A percentile compares a stretch with the other conserved stretches of the same genome.
Evolutionary conservation across 1,140 invertebrate species (phyloP).

Genomic region (Panulirus ornatus): DNA sequence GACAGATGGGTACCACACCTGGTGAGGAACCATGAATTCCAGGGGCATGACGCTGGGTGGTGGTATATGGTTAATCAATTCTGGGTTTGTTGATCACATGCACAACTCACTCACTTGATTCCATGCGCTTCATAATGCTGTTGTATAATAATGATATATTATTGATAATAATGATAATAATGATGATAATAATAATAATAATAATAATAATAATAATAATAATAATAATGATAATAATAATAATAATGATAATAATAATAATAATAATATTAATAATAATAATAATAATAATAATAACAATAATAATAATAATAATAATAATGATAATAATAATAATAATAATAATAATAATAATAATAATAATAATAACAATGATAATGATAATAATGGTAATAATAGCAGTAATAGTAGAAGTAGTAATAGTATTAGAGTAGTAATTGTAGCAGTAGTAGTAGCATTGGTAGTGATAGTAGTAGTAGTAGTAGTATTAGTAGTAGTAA

Average conservation of each 20-base stretch:
- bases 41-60: no score
- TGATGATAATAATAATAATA: neutral
- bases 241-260: neutral
- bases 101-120: no score
- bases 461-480: neutral
- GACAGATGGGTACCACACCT: no score
- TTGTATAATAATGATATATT: no score
- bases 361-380: neutral
- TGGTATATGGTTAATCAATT: no score
- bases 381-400: neutral
- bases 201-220: neutral
- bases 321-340: constrained; percentile 12
- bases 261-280: neutral
- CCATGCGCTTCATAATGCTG: no score
- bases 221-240: neutral
- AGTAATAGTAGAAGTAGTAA: neutral
- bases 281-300: neutral
- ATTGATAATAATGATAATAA: neutral
- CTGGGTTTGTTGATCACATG: no score
- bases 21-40: no score
- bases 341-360: neutral
- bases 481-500: neutral
- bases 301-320: neutral
- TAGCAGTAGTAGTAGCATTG: neutral
- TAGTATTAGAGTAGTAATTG: neutral